Percentiles rank a stretch among this genome's conserved stretches.
Conservation (phyloP, 2,113 vertebrate genomes). For the Ptilorrhoa leucosticta region DNA sequence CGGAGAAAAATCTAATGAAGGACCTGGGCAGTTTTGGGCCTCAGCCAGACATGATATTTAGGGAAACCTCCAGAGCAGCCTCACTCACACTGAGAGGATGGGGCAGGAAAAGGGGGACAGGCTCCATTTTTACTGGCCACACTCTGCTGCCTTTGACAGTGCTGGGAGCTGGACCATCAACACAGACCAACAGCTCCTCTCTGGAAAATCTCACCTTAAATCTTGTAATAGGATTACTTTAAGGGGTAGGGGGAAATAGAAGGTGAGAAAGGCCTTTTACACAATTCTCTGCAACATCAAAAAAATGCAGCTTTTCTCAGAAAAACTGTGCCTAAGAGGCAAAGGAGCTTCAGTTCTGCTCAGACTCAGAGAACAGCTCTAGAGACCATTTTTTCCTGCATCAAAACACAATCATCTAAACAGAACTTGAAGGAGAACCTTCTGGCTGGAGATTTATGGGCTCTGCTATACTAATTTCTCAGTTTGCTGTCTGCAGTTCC, state of each 20-base stretch:
- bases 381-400: neutral
- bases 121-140: neutral
- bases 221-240: neutral
- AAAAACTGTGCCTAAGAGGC: neutral
- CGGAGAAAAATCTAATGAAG: neutral
- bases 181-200: neutral
- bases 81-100: neutral
- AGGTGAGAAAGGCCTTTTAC: neutral
- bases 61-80: neutral
- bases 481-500: neutral
- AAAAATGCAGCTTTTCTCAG: neutral
- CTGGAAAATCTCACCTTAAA: neutral
- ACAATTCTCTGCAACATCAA: neutral
- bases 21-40: neutral
- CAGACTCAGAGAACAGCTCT: neutral
- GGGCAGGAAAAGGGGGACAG: neutral
- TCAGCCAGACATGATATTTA: neutral
- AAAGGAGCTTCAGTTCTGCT: neutral
- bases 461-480: neutral
- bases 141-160: fast-evolving
- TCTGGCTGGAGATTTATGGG: neutral
- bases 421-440: neutral
- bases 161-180: neutral
- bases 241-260: neutral
- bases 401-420: neutral